phyloP scores from a whole-genome alignment of 2,113 vertebrate species.

The Aegotheles bennettii region DNA sequence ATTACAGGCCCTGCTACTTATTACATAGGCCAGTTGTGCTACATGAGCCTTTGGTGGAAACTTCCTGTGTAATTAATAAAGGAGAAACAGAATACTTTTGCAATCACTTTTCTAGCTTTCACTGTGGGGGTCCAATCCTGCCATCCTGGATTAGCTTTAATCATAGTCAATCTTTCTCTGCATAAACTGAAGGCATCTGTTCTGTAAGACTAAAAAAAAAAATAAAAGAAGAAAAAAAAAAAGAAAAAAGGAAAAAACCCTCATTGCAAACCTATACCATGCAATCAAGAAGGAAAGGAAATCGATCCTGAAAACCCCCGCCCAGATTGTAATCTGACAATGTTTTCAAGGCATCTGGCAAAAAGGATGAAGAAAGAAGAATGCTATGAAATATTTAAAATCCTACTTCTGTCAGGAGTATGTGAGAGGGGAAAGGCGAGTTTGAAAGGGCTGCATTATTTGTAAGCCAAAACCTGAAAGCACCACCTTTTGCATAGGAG shows the following conservation, averaged over 20 bases:
- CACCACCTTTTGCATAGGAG: not conserved
- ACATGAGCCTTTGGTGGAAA: constrained; percentile 56
- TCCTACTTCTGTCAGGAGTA: constrained; percentile 11
- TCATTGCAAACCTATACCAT: constrained; percentile 37
- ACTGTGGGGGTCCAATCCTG: constrained; percentile 58
- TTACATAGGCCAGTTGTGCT: constrained; percentile 58
- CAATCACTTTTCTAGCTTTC: constrained; percentile 61
- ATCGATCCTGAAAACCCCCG: constrained; percentile 32
- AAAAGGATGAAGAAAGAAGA: constrained; percentile 24
- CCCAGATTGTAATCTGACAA: constrained; percentile 36
- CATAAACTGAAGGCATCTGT: constrained; percentile 52
- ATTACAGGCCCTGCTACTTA: constrained; percentile 65
- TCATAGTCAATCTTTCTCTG: constrained; percentile 36
- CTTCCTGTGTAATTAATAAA: constrained; percentile 63
- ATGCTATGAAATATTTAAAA: constrained; percentile 55
- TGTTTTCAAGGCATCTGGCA: constrained; percentile 45
- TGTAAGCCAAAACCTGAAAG: constrained; percentile 12
- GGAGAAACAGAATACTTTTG: constrained; percentile 59
- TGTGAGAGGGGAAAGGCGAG: not conserved
- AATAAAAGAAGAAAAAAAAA: too few species aligned
- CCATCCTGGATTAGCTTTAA: constrained; percentile 56
- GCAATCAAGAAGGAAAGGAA: constrained; percentile 52
- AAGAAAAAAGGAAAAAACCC: not conserved
- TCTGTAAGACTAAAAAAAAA: not conserved
- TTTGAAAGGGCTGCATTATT: not conserved